Conservation (phyloP, 2,888 invertebrate genomes). For the Loripinus fragilis region DNA sequence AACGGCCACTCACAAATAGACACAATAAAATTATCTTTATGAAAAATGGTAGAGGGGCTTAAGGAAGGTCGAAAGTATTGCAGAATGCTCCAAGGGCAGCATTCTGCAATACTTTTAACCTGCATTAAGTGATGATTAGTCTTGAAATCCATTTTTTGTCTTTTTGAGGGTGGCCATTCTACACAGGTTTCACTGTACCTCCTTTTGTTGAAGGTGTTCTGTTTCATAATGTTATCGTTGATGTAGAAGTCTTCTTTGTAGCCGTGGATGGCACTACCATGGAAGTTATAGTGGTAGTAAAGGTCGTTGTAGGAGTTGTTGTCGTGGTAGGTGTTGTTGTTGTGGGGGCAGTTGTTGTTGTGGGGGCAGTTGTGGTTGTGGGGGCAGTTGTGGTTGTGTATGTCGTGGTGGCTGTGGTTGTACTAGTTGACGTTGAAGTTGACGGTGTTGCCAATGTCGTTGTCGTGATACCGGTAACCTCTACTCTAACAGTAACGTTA, state of each 20-base stretch:
- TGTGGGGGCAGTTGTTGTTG: no score
- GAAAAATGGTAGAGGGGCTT: no score
- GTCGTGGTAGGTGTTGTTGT: no score
- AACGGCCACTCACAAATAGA: no score
- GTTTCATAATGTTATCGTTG: not conserved
- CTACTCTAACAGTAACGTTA: slow-evolving; percentile 31
- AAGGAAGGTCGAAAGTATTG: no score
- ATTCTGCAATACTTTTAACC: no score
- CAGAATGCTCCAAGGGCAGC: no score
- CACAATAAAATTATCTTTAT: no score
- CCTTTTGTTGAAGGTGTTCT: not conserved
- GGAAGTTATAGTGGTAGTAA: slow-evolving; percentile 13
- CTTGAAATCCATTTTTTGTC: no score
- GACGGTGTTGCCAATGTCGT: slow-evolving; percentile 50
- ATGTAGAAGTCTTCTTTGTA: not conserved
- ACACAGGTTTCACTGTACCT: no score
- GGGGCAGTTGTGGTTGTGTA: slow-evolving; percentile 30
- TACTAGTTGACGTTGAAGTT: slow-evolving; percentile 39
- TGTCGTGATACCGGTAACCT: slow-evolving; percentile 50
- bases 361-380: slow-evolving; percentile 24
- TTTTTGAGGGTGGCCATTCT: slow-evolving; percentile 1
- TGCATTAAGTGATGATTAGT: not conserved
- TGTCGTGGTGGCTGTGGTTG: slow-evolving; percentile 42
- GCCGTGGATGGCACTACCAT: not conserved
- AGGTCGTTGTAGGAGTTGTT: slow-evolving; percentile 24